Evolutionary conservation across 2,888 invertebrate species (phyloP), one percentile per base, ranked within the genome.

Genomic region (Crematogaster levior): DNA sequence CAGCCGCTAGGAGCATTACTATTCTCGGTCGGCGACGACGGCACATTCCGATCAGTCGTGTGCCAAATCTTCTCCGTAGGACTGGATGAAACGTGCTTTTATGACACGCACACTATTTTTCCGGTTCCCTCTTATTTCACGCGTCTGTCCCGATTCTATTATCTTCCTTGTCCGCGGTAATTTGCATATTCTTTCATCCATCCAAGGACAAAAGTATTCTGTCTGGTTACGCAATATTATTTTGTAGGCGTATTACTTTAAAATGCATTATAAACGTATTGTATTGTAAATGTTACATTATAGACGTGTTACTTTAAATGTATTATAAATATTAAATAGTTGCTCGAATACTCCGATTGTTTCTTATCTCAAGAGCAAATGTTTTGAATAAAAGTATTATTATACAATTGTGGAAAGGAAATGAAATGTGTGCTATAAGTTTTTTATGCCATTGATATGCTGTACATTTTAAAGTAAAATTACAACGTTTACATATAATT

Each of bases 1-100:
- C 84, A 86, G 90, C 86, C 88, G 88, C 87, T 91, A 88, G 88
- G 90, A 82, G 86, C 70, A 89, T 91, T 92, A 92, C 93, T 93
- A 93, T 93, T 93, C 93, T 93, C 89, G 93, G 93, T 92, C 91
- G 90, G 89, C 90, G 91, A n/a, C n/a, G n/a, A 90, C 40, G 70
- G 74, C 48, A 65, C 92, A 93, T 93, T 93, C 93, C 93, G 92
- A 93, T 93, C 93, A 93, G 91, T 90, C 77, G 91, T 90, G 92
- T 93, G 93, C 93, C 93, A 93, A 93, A 93, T 92, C 91, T 90
- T 88, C 79, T 83, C 72, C 81, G 82, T 21, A 21, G 88, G 85
- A 82, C 86, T 89, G 80, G 87, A 85, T 21, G 48, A 21, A 6
- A 18, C 82, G 82, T 82, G 75, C 84, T 79, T 81, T 82, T n/a